phyloP scores from a whole-genome alignment of 2,113 vertebrate genomes.

The Hymenochirus boettgeri region DNA sequence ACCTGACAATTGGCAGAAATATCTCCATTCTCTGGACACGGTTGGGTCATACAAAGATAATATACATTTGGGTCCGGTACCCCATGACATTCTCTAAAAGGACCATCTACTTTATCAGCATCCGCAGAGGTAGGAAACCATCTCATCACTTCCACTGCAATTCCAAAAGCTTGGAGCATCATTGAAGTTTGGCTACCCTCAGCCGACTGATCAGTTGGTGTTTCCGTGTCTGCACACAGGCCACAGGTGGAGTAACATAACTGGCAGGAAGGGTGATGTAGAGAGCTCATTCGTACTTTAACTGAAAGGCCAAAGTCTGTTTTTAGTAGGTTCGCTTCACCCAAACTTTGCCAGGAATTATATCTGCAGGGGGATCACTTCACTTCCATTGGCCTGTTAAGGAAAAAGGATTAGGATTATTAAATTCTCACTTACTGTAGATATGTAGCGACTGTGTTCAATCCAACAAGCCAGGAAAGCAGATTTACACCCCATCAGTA shows the following conservation, averaged over 20 bases:
- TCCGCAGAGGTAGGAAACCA: background rate
- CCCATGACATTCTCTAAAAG: slow-evolving; percentile 11
- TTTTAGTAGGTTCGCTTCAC: slow-evolving; percentile 30
- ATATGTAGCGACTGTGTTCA: too few relatives aligned
- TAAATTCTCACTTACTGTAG: too few relatives aligned
- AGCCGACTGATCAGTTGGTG: background rate
- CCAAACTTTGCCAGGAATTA: slow-evolving; percentile 19
- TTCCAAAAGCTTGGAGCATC: background rate
- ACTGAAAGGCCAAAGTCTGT: slow-evolving; percentile 46
- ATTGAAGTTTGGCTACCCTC: background rate
- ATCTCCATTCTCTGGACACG: background rate
- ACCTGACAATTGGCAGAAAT: background rate
- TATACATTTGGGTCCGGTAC: background rate
- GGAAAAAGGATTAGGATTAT: too few relatives aligned
- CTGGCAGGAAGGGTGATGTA: slow-evolving; percentile 35
- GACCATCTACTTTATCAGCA: background rate
- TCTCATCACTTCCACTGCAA: background rate
- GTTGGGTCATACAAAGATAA: background rate
- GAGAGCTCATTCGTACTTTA: slow-evolving; percentile 23
- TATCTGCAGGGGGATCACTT: background rate
- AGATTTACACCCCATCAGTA: too few relatives aligned
- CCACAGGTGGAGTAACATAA: slow-evolving; percentile 42
- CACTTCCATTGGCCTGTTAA: slow-evolving; percentile 43
- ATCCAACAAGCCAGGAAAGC: too few relatives aligned
- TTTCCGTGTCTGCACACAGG: slow-evolving; percentile 33